A percentile compares a stretch with the other conserved stretches of the same genome.
These are phyloP conservation scores for Melinaea marsaeus DNA, from an alignment of 2,888 invertebrate genomes.

Conservation along the genomic window DNA sequence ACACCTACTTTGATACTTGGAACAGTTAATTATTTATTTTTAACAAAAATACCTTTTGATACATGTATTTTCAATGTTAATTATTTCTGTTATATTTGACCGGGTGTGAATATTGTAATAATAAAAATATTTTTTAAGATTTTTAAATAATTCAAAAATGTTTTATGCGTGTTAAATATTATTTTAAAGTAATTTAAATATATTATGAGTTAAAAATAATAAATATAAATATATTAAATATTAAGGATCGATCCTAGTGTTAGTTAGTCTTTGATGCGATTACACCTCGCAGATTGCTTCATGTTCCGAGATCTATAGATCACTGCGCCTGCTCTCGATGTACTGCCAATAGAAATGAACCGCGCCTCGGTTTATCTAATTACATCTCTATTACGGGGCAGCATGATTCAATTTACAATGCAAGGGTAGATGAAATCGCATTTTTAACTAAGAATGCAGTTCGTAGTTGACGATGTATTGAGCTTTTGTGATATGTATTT, in stretches of 20 bases:
- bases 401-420: conserved; percentile 33
- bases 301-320: conserved; percentile 64
- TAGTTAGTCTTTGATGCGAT: conserved; percentile 51
- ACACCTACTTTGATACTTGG: not conserved
- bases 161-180: too few species aligned
- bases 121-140: too few species aligned
- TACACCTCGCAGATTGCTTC: conserved; percentile 52
- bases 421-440: conserved; percentile 35
- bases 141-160: too few species aligned
- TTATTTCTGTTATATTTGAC: too few species aligned
- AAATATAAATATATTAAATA: not conserved
- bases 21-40: too few species aligned
- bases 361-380: conserved; percentile 33
- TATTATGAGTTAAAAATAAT: too few species aligned
- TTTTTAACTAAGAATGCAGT: conserved; percentile 39
- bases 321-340: conserved; percentile 65
- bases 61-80: too few species aligned
- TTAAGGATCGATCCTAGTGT: not conserved
- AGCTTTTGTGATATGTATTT: conserved; percentile 14
- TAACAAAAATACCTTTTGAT: too few species aligned
- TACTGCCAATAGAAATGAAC: conserved; percentile 61
- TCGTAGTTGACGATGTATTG: conserved; percentile 43
- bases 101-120: too few species aligned
- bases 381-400: conserved; percentile 28
- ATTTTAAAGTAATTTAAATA: too few species aligned